Percentiles rank a stretch among this genome's conserved stretches.
phyloP scores from a whole-genome alignment of 2,113 vertebrate genomes.

The Burhinus oedicnemus region DNA sequence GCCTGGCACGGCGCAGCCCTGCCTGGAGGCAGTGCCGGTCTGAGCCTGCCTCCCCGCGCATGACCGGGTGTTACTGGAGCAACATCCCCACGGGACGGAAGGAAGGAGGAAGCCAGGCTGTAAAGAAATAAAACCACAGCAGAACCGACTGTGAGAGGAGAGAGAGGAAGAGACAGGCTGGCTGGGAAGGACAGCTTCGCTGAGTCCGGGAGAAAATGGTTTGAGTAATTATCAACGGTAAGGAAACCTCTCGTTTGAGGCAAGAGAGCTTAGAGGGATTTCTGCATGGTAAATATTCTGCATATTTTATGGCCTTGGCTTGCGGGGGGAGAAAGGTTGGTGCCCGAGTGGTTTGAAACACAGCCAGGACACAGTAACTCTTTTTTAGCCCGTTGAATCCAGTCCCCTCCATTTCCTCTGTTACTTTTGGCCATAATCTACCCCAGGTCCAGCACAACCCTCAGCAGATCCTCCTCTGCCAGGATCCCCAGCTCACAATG shows the following conservation, averaged over 20 bases:
- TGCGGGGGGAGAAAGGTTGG: neutral
- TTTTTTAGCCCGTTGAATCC: fast-evolving
- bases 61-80: neutral
- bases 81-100: neutral
- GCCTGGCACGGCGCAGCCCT: fast-evolving
- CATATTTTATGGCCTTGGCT: neutral
- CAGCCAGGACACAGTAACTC: fast-evolving
- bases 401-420: fast-evolving
- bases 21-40: neutral
- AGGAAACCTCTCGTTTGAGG: neutral
- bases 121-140: neutral
- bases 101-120: neutral
- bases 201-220: neutral
- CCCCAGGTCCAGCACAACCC: fast-evolving
- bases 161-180: neutral
- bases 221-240: slow-evolving; percentile 50
- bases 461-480: neutral
- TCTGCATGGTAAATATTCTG: neutral
- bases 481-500: neutral
- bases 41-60: neutral
- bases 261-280: neutral
- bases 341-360: neutral
- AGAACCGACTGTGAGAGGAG: neutral
- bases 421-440: neutral
- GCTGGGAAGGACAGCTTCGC: neutral